phyloP scores from a whole-genome alignment of 2,888 invertebrate species.

The Mythimna loreyi region DNA sequence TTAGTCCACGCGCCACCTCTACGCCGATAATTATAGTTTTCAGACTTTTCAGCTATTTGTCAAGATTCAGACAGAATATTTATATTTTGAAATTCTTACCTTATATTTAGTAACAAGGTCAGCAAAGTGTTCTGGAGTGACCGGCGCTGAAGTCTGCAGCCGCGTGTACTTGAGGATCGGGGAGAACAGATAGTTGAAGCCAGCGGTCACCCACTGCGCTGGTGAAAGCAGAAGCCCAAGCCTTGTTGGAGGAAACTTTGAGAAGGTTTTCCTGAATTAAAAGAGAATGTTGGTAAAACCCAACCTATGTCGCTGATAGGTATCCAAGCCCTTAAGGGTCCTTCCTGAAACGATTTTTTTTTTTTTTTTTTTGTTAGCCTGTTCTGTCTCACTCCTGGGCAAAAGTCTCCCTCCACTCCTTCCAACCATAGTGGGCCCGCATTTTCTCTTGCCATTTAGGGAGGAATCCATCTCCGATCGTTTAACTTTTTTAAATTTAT shows the following conservation, averaged over 20 bases:
- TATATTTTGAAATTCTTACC: conserved; percentile 56
- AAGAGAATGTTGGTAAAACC: not conserved
- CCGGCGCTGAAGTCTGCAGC: conserved; percentile 69
- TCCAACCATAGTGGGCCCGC: too few species aligned
- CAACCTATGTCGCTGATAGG: too few species aligned
- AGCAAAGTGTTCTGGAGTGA: conserved; percentile 68
- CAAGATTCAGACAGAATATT: not conserved
- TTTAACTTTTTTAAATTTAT: too few species aligned
- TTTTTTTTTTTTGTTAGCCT: too few species aligned
- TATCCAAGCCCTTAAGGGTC: too few species aligned
- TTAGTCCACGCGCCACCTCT: too few species aligned
- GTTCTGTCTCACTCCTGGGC: too few species aligned
- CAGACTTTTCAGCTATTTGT: not conserved
- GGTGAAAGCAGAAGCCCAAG: conserved; percentile 69
- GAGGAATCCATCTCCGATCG: too few species aligned
- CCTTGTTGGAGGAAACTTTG: conserved; percentile 72
- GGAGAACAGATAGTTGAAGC: conserved; percentile 63
- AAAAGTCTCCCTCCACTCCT: too few species aligned
- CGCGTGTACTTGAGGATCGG: conserved; percentile 72
- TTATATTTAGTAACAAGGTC: conserved; percentile 74
- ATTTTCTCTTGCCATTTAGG: too few species aligned
- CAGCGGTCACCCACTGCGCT: conserved; percentile 77
- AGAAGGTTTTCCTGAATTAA: conserved; percentile 13
- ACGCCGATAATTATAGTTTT: too few species aligned
- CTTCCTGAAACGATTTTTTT: too few species aligned